Evolutionary conservation across 92 coral and sea anemone genomes (phyloP).

Genomic region (Zoanthus sansibaricus): DNA sequence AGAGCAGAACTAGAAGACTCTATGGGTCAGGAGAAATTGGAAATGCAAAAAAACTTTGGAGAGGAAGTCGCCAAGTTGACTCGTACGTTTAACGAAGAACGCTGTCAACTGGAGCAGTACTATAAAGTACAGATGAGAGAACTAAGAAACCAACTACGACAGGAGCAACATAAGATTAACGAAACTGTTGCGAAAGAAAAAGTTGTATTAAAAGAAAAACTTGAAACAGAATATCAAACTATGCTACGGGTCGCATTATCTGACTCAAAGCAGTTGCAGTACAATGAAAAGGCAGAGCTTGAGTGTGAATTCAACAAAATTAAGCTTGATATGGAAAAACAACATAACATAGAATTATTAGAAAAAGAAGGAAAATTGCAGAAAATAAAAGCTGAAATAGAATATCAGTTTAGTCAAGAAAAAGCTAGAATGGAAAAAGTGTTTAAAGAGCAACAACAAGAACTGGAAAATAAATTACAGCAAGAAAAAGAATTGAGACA

Average conservation of each 20-base stretch:
- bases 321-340: constrained; percentile 75
- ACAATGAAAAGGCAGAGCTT: constrained; percentile 53
- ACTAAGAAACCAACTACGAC: constrained; percentile 65
- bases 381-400: constrained; percentile 69
- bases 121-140: constrained; percentile 87
- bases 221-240: constrained; percentile 84
- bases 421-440: constrained; percentile 67
- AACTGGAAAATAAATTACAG: constrained; percentile 68
- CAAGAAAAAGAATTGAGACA: constrained; percentile 67
- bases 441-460: constrained; percentile 55
- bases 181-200: constrained; percentile 75
- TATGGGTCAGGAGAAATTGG: constrained; percentile 85
- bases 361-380: constrained; percentile 72
- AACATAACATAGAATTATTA: constrained; percentile 57
- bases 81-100: constrained; percentile 87
- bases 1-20: constrained; percentile 76
- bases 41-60: constrained; percentile 86
- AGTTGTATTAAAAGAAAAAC: constrained; percentile 74
- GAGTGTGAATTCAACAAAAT: constrained; percentile 68
- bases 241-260: constrained; percentile 70
- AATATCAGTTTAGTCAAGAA: constrained; percentile 69
- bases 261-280: constrained; percentile 56
- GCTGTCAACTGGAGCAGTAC: constrained; percentile 80
- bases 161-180: constrained; percentile 73
- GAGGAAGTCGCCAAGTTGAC: constrained; percentile 92